Evolutionary conservation across 2,888 invertebrate genomes (phyloP), one percentile per base, ranked within the genome.

Genomic region (Cerceris ruficornis): DNA sequence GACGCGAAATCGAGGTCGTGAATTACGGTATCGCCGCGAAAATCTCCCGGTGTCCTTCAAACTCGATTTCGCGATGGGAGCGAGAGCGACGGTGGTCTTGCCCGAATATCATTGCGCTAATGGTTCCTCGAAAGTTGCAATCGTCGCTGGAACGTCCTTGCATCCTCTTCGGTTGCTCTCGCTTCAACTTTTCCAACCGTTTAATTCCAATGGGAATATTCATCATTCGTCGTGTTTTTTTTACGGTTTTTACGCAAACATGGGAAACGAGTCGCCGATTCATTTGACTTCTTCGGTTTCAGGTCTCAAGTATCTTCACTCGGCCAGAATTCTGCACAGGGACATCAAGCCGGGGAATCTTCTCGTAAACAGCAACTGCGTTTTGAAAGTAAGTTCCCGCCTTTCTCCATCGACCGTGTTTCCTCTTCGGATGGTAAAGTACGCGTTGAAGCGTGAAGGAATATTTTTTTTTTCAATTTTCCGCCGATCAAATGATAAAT

Each of bases 321-420:
- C 99, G 78, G 98, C 99, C 83, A 96, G 98, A 90, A 99, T 99
- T 92, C 95, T 99, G 84, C 99, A 99, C 93, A 95, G 99, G 91
- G 99, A 99, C 93, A 99, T 99, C 92, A 99, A 99, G 93, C 99
- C 99, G 11, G 99, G 99, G 80, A 99, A 99, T 93, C 95, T 99
- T 86, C 95, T 99, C 89, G 99, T 99, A 91, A 99, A 99, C 94
- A 98, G 98, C 93, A 99, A 99, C 94, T 99, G 99, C 94, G 98
- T 99, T 91, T 95, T 99, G 87, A 99, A 99, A 95, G 96, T 96
- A 92, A 90, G 90, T 43, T 14, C 54, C 11, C 7, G 7, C 7
- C 8, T 28, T 28, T 28, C 28, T 28, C n/a, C 14, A 11, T n/a
- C 14, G n/a, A 7, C 13, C 52, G 7, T 13, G 8, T 52, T n/a